phyloP scores from a whole-genome alignment of 2,888 invertebrate genomes.

The Agrochola lychnidis region DNA sequence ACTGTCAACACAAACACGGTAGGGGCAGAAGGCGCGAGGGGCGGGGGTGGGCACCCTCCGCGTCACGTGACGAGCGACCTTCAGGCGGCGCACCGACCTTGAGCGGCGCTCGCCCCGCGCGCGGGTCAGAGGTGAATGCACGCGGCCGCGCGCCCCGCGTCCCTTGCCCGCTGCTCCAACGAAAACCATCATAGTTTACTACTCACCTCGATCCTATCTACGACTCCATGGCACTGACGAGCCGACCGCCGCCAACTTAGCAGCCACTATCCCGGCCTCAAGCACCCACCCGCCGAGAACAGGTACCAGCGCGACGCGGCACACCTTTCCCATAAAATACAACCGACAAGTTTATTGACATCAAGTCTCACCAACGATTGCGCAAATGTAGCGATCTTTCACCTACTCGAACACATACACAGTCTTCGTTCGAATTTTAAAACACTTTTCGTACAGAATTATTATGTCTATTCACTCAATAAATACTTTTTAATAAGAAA shows the following conservation, averaged over 20 bases:
- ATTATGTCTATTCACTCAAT: slow-evolving; percentile 81
- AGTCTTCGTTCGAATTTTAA: slow-evolving; percentile 75
- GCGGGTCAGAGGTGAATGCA: slow-evolving; percentile 91
- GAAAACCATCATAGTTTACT: slow-evolving; percentile 73
- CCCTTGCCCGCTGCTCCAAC: slow-evolving; percentile 73
- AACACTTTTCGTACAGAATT: slow-evolving; percentile 78
- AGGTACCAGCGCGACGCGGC: slow-evolving; percentile 88
- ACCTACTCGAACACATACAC: slow-evolving; percentile 79
- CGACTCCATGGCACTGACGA: slow-evolving; percentile 80
- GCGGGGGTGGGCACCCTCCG: slow-evolving; percentile 88
- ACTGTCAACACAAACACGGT: slow-evolving; percentile 72
- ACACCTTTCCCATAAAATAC: slow-evolving; percentile 90
- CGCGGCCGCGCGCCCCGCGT: slow-evolving; percentile 78
- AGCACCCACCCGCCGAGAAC: slow-evolving; percentile 84
- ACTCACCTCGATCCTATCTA: slow-evolving; percentile 84
- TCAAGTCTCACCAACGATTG: slow-evolving; percentile 86
- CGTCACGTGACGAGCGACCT: slow-evolving; percentile 89
- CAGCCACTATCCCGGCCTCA: slow-evolving; percentile 78
- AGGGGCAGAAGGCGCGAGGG: slow-evolving; percentile 72
- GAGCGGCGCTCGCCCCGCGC: slow-evolving; percentile 88
- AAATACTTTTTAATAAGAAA: slow-evolving; percentile 81
- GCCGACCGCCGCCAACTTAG: slow-evolving; percentile 67
- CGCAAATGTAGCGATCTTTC: slow-evolving; percentile 82
- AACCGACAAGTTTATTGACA: slow-evolving; percentile 90
- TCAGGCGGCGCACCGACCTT: slow-evolving; percentile 90